Percentiles rank a stretch among this genome's conserved stretches.
Conservation (phyloP, 35 echinoderm and acorn worm species). For the Heliocidaris tuberculata region DNA sequence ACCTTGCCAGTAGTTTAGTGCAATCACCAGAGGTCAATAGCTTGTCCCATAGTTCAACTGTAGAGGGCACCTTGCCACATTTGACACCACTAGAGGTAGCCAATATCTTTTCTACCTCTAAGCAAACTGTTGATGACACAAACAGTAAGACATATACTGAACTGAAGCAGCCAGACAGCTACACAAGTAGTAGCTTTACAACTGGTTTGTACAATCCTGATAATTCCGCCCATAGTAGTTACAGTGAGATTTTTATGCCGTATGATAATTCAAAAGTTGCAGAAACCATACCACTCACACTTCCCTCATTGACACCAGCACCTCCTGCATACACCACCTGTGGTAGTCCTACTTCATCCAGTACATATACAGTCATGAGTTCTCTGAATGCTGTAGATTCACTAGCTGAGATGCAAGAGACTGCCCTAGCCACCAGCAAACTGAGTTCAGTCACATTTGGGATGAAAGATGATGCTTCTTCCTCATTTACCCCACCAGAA, state of each 20-base stretch:
- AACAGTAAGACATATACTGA: slow-evolving; percentile 68
- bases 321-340: slow-evolving; percentile 51
- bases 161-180: slow-evolving; percentile 58
- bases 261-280: slow-evolving; percentile 39
- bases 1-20: slow-evolving; percentile 55
- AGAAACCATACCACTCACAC: slow-evolving; percentile 15
- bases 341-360: slow-evolving; percentile 31
- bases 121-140: background rate
- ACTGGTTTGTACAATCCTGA: slow-evolving; percentile 43
- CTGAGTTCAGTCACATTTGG: slow-evolving; percentile 63
- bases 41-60: slow-evolving; percentile 26
- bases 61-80: slow-evolving; percentile 42
- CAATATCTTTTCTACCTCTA: slow-evolving; percentile 24
- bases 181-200: slow-evolving; percentile 34
- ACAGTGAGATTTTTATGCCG: slow-evolving; percentile 41
- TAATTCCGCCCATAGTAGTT: slow-evolving; percentile 50
- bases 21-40: slow-evolving; percentile 45
- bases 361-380: slow-evolving; percentile 61
- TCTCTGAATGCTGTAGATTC: slow-evolving; percentile 66
- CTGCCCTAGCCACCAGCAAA: slow-evolving; percentile 78
- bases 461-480: slow-evolving; percentile 40
- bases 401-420: slow-evolving; percentile 81
- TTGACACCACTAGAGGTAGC: slow-evolving; percentile 35
- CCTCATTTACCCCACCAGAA: slow-evolving; percentile 25
- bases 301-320: slow-evolving; percentile 14